Evolutionary conservation across 2,888 invertebrate genomes (phyloP), one percentile per base, ranked within the genome.

Genomic region (Siphlonurus alternatus): DNA sequence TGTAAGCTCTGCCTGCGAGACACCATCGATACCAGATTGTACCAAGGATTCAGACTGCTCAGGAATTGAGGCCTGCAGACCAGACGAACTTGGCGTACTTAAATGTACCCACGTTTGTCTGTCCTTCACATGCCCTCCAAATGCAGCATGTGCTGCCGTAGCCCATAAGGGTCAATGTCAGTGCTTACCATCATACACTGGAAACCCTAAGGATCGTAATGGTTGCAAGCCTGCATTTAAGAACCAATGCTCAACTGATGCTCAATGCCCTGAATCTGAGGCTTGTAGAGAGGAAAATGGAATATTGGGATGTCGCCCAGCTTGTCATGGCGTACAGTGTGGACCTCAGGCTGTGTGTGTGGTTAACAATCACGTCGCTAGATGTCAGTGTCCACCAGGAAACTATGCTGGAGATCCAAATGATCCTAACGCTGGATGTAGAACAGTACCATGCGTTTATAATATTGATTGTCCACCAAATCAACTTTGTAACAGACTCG

Each of bases 341-440:
- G 94, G 93, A 1, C 89, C 91, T 0, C 86, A 88, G 68, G 92
- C 94, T 5, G 80, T 93, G 20, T 94, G 94, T 72, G 82, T 92
- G 7, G 89, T 90, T 1, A 91, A 93, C 71, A 93, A 93, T 72
- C 93, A 94, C 73, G 87, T 87, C 18, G 88, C 91, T 0, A 87
- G 89, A 74, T 94, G 94, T 72, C 89, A 91, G 71, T 94, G 94
- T 72, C 93, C 93, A 20, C 85, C 88, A 5, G 93, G 93, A 20
- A 84, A 88, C 1, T 93, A 84, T 73, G 86, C 89, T 10, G 93
- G 93, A 2, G 87, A 93, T 77, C 91, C 93, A 0, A 86, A 87
- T 72, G 89, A 92, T 73, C 75, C 83, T 1, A 80, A 81, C 65
- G 63, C 71, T 69, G 91, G 92, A 63, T 90, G 91, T 72, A 81